Conservation (phyloP, 2,797 vertebrate genomes). For the Sebastes minor region DNA sequence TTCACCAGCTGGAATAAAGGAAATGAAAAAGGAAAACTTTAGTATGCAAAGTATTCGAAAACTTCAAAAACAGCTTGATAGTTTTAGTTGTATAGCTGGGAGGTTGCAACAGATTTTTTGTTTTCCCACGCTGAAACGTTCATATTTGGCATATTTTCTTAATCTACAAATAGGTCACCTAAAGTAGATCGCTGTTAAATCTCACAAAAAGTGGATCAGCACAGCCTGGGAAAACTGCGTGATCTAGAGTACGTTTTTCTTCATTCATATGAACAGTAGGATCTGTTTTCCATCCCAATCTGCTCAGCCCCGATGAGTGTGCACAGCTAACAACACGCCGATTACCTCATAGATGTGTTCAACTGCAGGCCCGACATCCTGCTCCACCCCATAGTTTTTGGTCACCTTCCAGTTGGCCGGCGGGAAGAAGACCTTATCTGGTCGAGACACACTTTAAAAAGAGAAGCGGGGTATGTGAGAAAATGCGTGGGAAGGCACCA, state of each 20-base stretch:
- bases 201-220: neutral
- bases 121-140: conserved; percentile 1
- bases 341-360: conserved; percentile 93
- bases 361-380: conserved; percentile 87
- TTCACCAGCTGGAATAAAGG: conserved; percentile 86
- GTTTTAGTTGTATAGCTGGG: neutral
- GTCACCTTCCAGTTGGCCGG: conserved; percentile 84
- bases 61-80: neutral
- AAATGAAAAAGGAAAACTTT: conserved; percentile 7
- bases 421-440: conserved; percentile 89
- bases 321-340: conserved; percentile 20
- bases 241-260: conserved; percentile 27
- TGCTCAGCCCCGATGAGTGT: conserved; percentile 26
- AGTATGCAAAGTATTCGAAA: neutral
- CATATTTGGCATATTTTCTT: conserved; percentile 17
- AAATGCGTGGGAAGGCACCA: conserved; percentile 8
- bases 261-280: conserved; percentile 24
- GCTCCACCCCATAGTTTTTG: conserved; percentile 79
- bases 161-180: conserved; percentile 11
- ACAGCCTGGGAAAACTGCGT: neutral
- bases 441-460: conserved; percentile 87
- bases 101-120: neutral
- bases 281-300: conserved; percentile 36
- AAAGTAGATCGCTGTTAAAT: neutral
- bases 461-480: conserved; percentile 33